phyloP scores from a whole-genome alignment of 1,140 invertebrate species.

The Adoxophyes honmai region DNA sequence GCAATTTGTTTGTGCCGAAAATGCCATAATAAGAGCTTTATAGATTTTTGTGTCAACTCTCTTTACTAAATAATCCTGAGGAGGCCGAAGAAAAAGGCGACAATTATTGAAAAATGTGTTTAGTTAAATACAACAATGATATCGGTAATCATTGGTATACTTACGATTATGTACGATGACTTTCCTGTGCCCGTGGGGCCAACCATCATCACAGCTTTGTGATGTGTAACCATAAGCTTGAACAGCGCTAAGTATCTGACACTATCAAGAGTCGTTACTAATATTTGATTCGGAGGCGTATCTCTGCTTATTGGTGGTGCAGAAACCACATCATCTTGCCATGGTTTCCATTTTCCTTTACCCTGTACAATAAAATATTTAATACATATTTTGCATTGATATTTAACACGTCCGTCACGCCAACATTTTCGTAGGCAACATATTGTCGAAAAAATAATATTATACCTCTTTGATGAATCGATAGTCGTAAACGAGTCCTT shows the following conservation, averaged over 20 bases:
- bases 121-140: too few species aligned
- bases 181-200: slow-evolving; percentile 96
- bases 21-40: slow-evolving; percentile 92
- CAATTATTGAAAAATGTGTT: too few species aligned
- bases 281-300: slow-evolving; percentile 95
- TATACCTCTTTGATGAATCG: slow-evolving; percentile 92
- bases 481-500: slow-evolving; percentile 92
- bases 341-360: slow-evolving; percentile 93
- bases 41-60: slow-evolving; percentile 88
- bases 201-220: slow-evolving; percentile 90
- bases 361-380: too few species aligned
- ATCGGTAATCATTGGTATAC: too few species aligned
- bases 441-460: too few species aligned
- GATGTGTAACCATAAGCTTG: slow-evolving; percentile 86
- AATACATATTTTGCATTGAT: too few species aligned
- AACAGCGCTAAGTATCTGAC: slow-evolving; percentile 89
- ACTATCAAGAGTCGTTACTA: slow-evolving; percentile 94
- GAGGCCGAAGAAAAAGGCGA: slow-evolving; percentile 13
- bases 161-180: slow-evolving; percentile 87
- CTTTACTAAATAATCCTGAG: slow-evolving; percentile 88
- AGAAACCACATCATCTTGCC: slow-evolving; percentile 90
- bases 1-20: slow-evolving; percentile 95
- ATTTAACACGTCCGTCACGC: too few species aligned
- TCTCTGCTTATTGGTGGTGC: slow-evolving; percentile 91
- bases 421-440: too few species aligned